A percentile compares a stretch with the other conserved stretches of the same genome.
Conservation (phyloP, 2,888 invertebrate genomes). For the Orthosia cruda region DNA sequence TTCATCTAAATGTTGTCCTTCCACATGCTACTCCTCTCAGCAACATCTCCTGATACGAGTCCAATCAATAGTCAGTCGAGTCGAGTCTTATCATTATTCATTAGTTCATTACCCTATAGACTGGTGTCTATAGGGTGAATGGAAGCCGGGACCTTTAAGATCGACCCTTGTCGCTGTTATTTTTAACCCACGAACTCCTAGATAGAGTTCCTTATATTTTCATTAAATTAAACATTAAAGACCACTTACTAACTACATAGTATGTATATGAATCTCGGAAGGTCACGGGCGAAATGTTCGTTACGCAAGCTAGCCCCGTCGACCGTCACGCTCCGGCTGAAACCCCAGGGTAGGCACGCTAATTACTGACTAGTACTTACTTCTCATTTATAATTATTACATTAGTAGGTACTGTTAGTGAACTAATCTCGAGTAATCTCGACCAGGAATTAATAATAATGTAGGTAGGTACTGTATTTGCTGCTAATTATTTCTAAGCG, state of each 20-base stretch:
- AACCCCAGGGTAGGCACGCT: constrained; percentile 58
- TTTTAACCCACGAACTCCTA: too few species aligned
- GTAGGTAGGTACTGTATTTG: constrained; percentile 3
- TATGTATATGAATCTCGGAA: constrained; percentile 66
- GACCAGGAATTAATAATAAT: constrained; percentile 11
- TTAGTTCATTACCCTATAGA: too few species aligned
- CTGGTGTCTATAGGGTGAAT: too few species aligned
- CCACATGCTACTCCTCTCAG: not conserved
- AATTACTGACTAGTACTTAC: constrained; percentile 44
- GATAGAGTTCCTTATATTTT: not conserved
- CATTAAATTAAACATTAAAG: constrained; percentile 7
- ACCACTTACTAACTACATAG: constrained; percentile 20
- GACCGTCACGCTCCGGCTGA: constrained; percentile 81
- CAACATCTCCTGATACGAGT: not conserved
- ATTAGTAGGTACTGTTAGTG: constrained; percentile 37
- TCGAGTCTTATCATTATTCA: too few species aligned
- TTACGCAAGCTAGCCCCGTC: constrained; percentile 82
- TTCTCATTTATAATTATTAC: constrained; percentile 30
- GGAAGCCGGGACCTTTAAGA: too few species aligned
- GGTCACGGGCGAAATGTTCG: constrained; percentile 82
- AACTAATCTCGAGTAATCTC: constrained; percentile 26
- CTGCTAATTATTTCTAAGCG: constrained; percentile 16
- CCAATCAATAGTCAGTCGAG: not conserved
- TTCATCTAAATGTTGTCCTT: not conserved
- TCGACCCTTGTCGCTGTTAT: too few species aligned